phyloP scores from a whole-genome alignment of 2,113 vertebrate species.

The Ivindomyrus marchei region DNA sequence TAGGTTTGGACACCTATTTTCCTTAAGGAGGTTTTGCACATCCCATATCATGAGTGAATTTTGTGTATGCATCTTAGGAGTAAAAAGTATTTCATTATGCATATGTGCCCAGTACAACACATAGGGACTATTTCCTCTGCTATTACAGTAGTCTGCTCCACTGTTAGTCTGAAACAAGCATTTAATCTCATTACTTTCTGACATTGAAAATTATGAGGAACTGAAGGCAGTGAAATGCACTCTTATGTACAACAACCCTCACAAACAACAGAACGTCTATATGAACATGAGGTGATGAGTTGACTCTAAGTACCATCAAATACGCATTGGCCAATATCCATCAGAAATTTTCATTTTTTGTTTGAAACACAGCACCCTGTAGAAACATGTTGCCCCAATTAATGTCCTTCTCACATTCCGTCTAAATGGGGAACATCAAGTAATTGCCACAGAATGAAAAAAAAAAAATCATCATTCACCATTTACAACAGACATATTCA shows the following conservation, averaged over 20 bases:
- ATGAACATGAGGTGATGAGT: not conserved
- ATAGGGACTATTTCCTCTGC: conserved; percentile 12
- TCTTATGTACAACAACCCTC: not conserved
- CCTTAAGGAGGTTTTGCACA: not conserved
- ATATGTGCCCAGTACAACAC: not conserved
- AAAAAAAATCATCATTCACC: not conserved
- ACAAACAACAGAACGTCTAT: not conserved
- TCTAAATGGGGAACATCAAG: not conserved
- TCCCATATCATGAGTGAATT: not conserved
- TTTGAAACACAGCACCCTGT: conserved; percentile 50
- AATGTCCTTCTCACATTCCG: not conserved
- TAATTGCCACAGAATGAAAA: not conserved
- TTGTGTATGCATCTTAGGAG: not conserved
- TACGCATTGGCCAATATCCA: conserved; percentile 37
- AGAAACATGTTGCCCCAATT: not conserved
- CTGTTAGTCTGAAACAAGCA: conserved; percentile 40
- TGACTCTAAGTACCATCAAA: not conserved
- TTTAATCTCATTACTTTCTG: conserved; percentile 51
- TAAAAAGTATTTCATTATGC: not conserved
- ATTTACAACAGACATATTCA: not conserved
- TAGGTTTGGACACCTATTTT: not conserved
- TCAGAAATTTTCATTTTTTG: conserved; percentile 59
- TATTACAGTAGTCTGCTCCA: not conserved
- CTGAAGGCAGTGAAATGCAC: conserved; percentile 27
- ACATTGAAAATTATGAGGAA: conserved; percentile 32